Evolutionary conservation across 2,888 invertebrate genomes (phyloP), one percentile per base, ranked within the genome.

Genomic region (Lasiommata megera): DNA sequence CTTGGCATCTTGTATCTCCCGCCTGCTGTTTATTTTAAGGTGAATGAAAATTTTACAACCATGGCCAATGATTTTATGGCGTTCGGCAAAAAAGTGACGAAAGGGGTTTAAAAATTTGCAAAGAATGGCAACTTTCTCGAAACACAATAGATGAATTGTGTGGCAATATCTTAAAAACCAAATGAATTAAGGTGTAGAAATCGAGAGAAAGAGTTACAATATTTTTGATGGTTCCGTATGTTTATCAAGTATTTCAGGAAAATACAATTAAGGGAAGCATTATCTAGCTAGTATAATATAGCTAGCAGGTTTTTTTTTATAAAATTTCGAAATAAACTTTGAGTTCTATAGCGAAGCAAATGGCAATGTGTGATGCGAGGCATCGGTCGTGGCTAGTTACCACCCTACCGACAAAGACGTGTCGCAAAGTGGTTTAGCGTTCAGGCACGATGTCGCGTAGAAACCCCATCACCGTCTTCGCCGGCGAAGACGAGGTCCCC

Each of bases 21-120:
- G 51, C 5, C 11, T 47, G 12, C 37, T 29, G 29, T 34, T 52
- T 54, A 50, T 44, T 57, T 55, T 41, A 23, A 38, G 29, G 23
- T 44, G 38, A 47, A 56, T 34, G 43, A 47, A 36, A 8, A 34
- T 23, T 58, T 37, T 62, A 50, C 46, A 37, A 51, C 51, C 54
- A 16, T 54, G 46, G 55, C 62, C 41, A 66, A 69, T 71, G 62
- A 64, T 23, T 62, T 52, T 67, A 62, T 63, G 56, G 61, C 43
- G 34, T 17, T 12, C 28, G 17, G 50, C 56, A 71, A 75, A 82
- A 79, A 80, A 80, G 65, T 69, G 56, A 63, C 65, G 67, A 69
- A 85, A 86, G 80, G 87, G 85, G 79, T 86, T 88, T 73, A 73
- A 77, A 74, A 74, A 63, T 68, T 72, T 61, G 71, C 72, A 76